These are phyloP conservation scores for Argyresthia goedartella DNA, from an alignment of 2,888 invertebrate species.

Conservation along the genomic window DNA sequence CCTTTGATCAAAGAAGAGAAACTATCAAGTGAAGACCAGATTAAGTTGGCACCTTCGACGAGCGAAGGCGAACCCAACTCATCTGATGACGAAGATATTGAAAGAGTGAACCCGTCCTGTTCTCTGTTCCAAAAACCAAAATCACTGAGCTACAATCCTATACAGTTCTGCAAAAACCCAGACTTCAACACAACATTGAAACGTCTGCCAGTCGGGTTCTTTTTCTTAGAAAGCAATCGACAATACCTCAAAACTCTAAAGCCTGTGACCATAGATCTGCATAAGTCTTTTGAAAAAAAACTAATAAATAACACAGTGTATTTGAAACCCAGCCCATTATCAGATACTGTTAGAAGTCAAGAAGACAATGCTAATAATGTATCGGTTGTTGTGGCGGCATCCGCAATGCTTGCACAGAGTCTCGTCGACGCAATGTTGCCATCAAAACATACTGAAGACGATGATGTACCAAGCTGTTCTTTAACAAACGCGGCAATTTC, in stretches of 20 bases:
- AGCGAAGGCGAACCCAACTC: conserved; percentile 3
- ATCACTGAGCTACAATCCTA: conserved; percentile 39
- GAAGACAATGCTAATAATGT: neutral
- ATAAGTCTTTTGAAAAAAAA: conserved; percentile 46
- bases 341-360: no score
- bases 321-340: conserved; percentile 18
- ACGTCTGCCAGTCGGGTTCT: conserved; percentile 42
- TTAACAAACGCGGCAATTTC: neutral
- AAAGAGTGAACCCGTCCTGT: conserved; percentile 32
- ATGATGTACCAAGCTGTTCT: no score
- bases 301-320: conserved; percentile 37
- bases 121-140: conserved; percentile 43
- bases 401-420: conserved; percentile 33
- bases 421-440: conserved; percentile 24
- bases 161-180: conserved; percentile 53
- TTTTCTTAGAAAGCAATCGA: conserved; percentile 38
- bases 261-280: conserved; percentile 48
- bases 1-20: neutral
- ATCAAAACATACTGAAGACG: no score
- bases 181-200: conserved; percentile 55
- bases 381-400: conserved; percentile 25
- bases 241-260: conserved; percentile 36
- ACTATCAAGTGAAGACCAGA: neutral
- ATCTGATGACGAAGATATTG: conserved; percentile 17
- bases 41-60: neutral